Base-by-base conservation (phyloP, 2,888 invertebrate genomes). In the Meiosimyza platycephala region DNA sequence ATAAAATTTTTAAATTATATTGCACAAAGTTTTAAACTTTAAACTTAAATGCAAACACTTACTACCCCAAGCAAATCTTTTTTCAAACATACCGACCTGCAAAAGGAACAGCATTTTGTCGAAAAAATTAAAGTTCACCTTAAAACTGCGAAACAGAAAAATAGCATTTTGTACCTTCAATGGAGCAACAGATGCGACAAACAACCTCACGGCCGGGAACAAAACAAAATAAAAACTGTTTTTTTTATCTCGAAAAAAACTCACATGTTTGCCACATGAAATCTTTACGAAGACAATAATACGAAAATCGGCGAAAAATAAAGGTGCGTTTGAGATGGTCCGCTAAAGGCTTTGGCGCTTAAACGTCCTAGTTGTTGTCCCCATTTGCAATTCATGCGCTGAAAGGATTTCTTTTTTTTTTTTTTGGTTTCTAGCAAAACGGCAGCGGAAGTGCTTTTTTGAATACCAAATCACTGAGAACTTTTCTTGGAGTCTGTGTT, bases 141-240 rank as follows among this genome's bases (percentile, higher is more conserved):
- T 40, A 40, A 40, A 40, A 40, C 40, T 40, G 40, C 40, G 40
- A 9, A 22, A 18, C 5, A 22, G 57, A 18, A 50, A 50, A 63
- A 51, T 28, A 28, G 16, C 13, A 40, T 48, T 47, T 28, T 50
- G 22, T 59, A 59, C 18, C 68, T 59, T 28, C 48, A 47, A 28
- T 72, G 66, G 76, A 80, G 82, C 83, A 83, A 83, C 84, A 84
- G 81, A 83, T 84, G 84, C 79, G 78, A 60, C 66, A 76, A 83
- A 83, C 79, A 83, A 75, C 81, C 79, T 82, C 80, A 82, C 81
- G 82, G 6, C 16, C 47, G 9, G 51, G 52, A 51, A 40, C 15
- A 54, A 55, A 67, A 11, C 40, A 40, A 40, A 40, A 40, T 40
- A 40, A 40, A 40, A 40, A 40, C 1, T 40, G 6, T 40, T 40